A percentile compares a stretch with the other conserved stretches of the same genome.
phyloP scores from a whole-genome alignment of 2,797 vertebrate species.

The Epinephelus coioides region DNA sequence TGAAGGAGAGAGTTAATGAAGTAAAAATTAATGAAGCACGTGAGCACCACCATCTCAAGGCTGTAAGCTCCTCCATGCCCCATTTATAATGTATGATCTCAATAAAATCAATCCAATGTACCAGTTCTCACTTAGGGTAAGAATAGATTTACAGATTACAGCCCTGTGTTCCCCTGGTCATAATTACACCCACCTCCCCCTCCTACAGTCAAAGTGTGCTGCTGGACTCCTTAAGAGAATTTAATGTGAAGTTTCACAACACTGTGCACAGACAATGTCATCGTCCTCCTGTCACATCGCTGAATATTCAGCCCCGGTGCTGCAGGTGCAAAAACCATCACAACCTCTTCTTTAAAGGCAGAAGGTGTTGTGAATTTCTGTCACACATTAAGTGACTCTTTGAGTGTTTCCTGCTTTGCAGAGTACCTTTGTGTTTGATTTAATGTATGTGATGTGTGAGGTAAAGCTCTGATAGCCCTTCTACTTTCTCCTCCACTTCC shows the following conservation, averaged over 20 bases:
- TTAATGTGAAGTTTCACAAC: slow-evolving; percentile 79
- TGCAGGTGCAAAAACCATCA: slow-evolving; percentile 10
- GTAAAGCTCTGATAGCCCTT: slow-evolving; percentile 34
- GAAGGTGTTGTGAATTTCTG: not conserved
- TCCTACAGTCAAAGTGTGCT: slow-evolving; percentile 42
- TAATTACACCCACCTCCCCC: slow-evolving; percentile 73
- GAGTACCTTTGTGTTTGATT: slow-evolving; percentile 25
- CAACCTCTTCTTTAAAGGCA: slow-evolving; percentile 18
- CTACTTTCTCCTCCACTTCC: slow-evolving; percentile 55
- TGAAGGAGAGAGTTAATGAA: slow-evolving; percentile 90
- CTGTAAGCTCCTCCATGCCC: slow-evolving; percentile 86
- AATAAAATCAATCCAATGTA: slow-evolving; percentile 92
- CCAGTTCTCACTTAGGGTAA: slow-evolving; percentile 88
- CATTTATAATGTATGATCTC: slow-evolving; percentile 90
- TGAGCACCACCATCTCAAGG: slow-evolving; percentile 86
- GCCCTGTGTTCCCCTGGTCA: slow-evolving; percentile 77
- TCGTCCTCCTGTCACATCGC: slow-evolving; percentile 32
- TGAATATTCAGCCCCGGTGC: slow-evolving; percentile 43
- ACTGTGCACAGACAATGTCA: slow-evolving; percentile 63
- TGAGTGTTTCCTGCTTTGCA: slow-evolving; percentile 22
- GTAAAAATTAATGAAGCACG: slow-evolving; percentile 91
- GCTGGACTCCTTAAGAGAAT: slow-evolving; percentile 44
- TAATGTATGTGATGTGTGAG: slow-evolving; percentile 25
- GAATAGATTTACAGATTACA: slow-evolving; percentile 87
- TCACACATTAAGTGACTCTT: not conserved